A percentile compares a stretch with the other conserved stretches of the same genome.
These are phyloP conservation scores for Diarsia rubi DNA, from an alignment of 2,888 invertebrate genomes.

Conservation along the genomic window DNA sequence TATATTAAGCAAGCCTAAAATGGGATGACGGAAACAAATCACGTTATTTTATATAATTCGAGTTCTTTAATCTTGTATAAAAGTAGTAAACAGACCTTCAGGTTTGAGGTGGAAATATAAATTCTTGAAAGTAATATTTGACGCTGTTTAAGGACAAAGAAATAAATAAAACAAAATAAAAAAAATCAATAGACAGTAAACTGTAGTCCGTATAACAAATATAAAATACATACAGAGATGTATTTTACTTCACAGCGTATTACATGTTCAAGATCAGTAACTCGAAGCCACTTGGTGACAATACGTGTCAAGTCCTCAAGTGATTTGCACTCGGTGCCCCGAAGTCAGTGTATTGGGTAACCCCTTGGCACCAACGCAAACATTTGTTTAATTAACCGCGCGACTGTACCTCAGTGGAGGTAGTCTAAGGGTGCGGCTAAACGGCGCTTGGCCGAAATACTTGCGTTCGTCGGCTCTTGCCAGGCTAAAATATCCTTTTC, in stretches of 20 bases:
- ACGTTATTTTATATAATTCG: not conserved
- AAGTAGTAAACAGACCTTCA: not conserved
- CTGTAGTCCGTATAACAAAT: too few relatives aligned
- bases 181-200: too few relatives aligned
- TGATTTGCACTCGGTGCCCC: constrained; percentile 33
- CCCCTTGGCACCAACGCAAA: constrained; percentile 46
- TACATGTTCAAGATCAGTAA: constrained; percentile 8
- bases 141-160: not conserved
- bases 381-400: constrained; percentile 55
- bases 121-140: not conserved
- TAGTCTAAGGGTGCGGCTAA: constrained; percentile 30
- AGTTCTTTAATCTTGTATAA: not conserved
- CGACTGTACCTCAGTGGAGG: constrained; percentile 36
- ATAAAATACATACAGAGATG: too few relatives aligned
- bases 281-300: constrained; percentile 28
- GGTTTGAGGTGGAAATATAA: not conserved
- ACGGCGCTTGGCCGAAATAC: not conserved
- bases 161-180: not conserved
- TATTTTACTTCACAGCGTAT: not conserved
- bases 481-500: not conserved
- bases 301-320: constrained; percentile 45
- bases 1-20: not conserved
- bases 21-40: not conserved
- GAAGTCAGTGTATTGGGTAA: constrained; percentile 27
- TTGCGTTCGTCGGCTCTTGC: not conserved